These are phyloP conservation scores for Eustalomyia histrio DNA, from an alignment of 2,888 invertebrate species.

Conservation along the genomic window DNA sequence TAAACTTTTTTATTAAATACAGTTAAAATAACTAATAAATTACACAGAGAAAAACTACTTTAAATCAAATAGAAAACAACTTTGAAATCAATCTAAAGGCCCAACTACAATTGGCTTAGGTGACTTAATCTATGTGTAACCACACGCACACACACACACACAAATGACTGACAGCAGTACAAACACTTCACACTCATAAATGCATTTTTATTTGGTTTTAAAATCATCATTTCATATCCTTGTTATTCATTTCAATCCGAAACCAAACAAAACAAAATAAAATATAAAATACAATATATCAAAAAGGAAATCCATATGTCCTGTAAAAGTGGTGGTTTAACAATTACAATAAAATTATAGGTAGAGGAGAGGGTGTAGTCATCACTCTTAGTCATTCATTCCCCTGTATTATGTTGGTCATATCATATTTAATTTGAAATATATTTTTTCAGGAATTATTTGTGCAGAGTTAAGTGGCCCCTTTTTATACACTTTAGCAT, in stretches of 20 bases:
- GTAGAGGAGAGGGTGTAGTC: slow-evolving; percentile 47
- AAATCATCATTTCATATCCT: slow-evolving; percentile 42
- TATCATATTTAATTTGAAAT: slow-evolving; percentile 26
- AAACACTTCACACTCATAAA: slow-evolving; percentile 14
- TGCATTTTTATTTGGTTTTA: slow-evolving; percentile 46
- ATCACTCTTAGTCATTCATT: slow-evolving; percentile 26
- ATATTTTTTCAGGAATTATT: slow-evolving; percentile 24
- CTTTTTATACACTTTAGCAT: slow-evolving; percentile 53
- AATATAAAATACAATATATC: slow-evolving; percentile 53
- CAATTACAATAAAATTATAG: slow-evolving; percentile 31
- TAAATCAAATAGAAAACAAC: too few relatives aligned
- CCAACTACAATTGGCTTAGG: too few relatives aligned
- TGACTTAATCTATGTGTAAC: too few relatives aligned
- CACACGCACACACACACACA: too few relatives aligned
- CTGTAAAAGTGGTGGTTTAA: slow-evolving; percentile 60
- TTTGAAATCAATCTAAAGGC: too few relatives aligned
- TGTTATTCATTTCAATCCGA: slow-evolving; percentile 6
- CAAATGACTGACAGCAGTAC: background rate
- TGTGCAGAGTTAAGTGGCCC: slow-evolving; percentile 57
- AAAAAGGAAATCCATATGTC: slow-evolving; percentile 57
- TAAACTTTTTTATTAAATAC: too few relatives aligned
- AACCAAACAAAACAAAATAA: slow-evolving; percentile 29
- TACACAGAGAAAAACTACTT: too few relatives aligned
- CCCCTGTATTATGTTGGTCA: slow-evolving; percentile 18
- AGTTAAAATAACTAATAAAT: too few relatives aligned